Evolutionary conservation across 2,113 vertebrate genomes (phyloP).

Genomic region (Xyrauchen texanus): DNA sequence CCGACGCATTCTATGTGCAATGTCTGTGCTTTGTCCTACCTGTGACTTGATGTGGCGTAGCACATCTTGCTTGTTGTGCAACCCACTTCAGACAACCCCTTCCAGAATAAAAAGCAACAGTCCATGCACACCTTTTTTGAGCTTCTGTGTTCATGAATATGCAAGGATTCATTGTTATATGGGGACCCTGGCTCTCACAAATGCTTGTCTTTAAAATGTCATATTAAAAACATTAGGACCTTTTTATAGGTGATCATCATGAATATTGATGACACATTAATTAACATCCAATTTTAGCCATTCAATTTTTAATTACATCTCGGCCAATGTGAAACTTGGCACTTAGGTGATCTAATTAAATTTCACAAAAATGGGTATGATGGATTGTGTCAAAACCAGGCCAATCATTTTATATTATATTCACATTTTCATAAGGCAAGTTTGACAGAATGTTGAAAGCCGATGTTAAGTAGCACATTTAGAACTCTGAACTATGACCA

Average conservation of each 20-base stretch:
- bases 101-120: no score
- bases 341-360: conserved; percentile 52
- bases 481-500: no score
- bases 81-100: no score
- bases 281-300: conserved; percentile 77
- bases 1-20: no score
- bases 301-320: conserved; percentile 67
- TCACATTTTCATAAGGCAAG: background rate
- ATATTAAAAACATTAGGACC: conserved; percentile 40
- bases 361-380: conserved; percentile 40
- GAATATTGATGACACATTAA: conserved; percentile 81
- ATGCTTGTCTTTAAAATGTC: conserved; percentile 33
- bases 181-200: background rate
- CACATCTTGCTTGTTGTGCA: no score
- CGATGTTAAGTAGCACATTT: background rate
- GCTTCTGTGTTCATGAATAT: background rate
- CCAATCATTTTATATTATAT: background rate
- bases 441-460: background rate
- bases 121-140: background rate
- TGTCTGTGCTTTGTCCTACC: no score
- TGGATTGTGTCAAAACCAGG: conserved; percentile 49
- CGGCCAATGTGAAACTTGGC: conserved; percentile 39
- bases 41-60: no score
- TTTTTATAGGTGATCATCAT: conserved; percentile 64
- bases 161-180: background rate